Evolutionary conservation across 1,140 invertebrate genomes (phyloP), one percentile per base, ranked within the genome.

Genomic region (Drosophila nasuta): DNA sequence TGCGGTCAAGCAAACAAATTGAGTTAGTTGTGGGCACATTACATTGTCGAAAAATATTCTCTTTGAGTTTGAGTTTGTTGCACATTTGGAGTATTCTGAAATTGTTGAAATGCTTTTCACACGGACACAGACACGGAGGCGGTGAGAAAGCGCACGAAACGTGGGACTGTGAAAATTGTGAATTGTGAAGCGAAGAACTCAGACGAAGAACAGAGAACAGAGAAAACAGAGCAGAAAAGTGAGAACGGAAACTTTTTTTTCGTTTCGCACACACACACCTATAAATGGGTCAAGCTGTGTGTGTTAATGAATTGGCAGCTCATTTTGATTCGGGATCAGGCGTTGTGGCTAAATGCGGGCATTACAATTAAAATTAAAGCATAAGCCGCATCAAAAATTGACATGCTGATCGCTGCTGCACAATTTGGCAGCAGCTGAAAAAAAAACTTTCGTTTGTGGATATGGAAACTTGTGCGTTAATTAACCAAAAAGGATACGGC

Each of bases 141-240:
- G 59, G 57, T 69, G 70, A 77, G 63, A 77, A 66, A 67, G 63
- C 62, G 6, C 62, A 25, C 3, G 20, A 25, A 76, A 66, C 80
- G 83, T 88, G 83, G 70, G 83, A 88, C 83, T 88, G 83, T 78
- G 85, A 88, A 88, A 77, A 73, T 68, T 78, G 77, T 83, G 88
- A 77, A 73, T 68, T 78, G 77, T 83, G 88, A 77, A 73, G 13
- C 72, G 68, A 77, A 46, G 43, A 33, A 59, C 46, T 25, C 20
- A 58, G 5, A 17, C 17, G 7, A 15, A 52, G 20, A 45, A 38
- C 13, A 67, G 15, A 52, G 20, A 45, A 46, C 13, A 67, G 15
- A 28, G 49, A 35, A 38, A 38, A 25, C 17, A 58, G 38, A 43
- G 28, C 6, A 46, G 35, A 8, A 8, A 11, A 35, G 20, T 4